Percentiles rank a stretch among this genome's conserved stretches.
Evolutionary conservation across 2,113 vertebrate genomes (phyloP).

Genomic region (Macquaria ambigua): DNA sequence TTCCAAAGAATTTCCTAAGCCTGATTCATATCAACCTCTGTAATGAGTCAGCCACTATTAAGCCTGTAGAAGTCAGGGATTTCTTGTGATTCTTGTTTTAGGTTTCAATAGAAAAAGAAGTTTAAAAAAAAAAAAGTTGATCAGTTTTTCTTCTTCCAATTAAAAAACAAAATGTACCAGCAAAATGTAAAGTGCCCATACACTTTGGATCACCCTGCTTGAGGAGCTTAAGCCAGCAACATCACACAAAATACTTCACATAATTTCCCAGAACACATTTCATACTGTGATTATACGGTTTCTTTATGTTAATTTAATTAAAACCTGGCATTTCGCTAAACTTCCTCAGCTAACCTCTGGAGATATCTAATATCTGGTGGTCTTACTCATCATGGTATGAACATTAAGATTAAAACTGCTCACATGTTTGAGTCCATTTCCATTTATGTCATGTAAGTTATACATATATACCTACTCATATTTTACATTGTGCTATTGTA

Average conservation of each 20-base stretch:
- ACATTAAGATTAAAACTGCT: background rate
- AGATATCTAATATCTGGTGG: background rate
- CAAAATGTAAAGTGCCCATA: too few species aligned
- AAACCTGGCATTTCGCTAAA: background rate
- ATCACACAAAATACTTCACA: conserved; percentile 6
- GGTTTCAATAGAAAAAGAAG: background rate
- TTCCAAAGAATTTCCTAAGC: background rate
- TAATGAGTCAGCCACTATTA: background rate
- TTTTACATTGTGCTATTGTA: background rate
- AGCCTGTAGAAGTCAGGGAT: background rate
- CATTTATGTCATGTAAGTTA: background rate
- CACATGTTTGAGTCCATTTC: background rate
- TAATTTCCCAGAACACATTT: background rate
- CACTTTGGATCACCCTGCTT: conserved; percentile 3
- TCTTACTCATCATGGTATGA: background rate
- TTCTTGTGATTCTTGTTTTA: background rate
- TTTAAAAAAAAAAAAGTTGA: background rate
- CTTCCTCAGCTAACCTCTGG: background rate
- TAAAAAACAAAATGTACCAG: conserved; percentile 3
- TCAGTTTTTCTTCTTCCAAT: background rate
- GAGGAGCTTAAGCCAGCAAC: background rate
- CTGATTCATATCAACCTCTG: background rate
- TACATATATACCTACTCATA: background rate
- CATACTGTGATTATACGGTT: background rate
- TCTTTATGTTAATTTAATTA: background rate